Conservation (phyloP, 2,113 vertebrate genomes). For the Corydoras maculifer region DNA sequence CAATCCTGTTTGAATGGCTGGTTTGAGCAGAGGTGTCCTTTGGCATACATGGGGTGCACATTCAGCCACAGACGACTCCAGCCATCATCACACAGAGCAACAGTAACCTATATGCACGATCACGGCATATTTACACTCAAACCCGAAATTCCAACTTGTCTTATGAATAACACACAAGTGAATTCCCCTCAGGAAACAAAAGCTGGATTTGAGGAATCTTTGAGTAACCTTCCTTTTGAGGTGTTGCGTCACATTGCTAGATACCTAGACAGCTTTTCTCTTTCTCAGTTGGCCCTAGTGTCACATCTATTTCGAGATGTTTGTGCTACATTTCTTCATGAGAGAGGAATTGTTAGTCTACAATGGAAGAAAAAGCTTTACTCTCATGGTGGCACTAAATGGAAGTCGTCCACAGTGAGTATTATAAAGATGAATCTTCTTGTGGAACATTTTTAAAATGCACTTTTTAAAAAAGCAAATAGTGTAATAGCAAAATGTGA, state of each 20-base stretch:
- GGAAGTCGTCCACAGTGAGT: constrained; percentile 81
- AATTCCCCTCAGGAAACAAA: not conserved
- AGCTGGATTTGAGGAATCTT: constrained; percentile 58
- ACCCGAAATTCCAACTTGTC: constrained; percentile 57
- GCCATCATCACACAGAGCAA: constrained; percentile 74
- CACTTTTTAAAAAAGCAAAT: too few relatives aligned
- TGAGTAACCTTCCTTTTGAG: constrained; percentile 84
- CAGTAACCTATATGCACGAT: constrained; percentile 73
- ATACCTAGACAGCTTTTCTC: constrained; percentile 88
- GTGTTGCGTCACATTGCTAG: constrained; percentile 81
- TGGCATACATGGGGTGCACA: constrained; percentile 90
- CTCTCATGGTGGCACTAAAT: constrained; percentile 72
- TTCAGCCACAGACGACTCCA: constrained; percentile 78
- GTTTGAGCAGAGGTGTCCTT: constrained; percentile 89
- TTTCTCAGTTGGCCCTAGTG: constrained; percentile 87
- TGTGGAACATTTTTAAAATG: too few relatives aligned
- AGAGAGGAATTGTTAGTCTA: constrained; percentile 89
- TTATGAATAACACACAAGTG: constrained; percentile 47
- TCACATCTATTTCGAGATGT: constrained; percentile 84
- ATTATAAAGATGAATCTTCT: not conserved
- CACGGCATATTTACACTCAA: constrained; percentile 82
- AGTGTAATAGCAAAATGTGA: too few relatives aligned
- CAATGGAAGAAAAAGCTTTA: constrained; percentile 79
- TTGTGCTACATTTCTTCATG: constrained; percentile 81
- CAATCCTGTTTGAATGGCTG: constrained; percentile 85